Percentiles rank a stretch among this genome's conserved stretches.
phyloP scores from a whole-genome alignment of 2,888 invertebrate species.

The Zootermopsis nevadensis region DNA sequence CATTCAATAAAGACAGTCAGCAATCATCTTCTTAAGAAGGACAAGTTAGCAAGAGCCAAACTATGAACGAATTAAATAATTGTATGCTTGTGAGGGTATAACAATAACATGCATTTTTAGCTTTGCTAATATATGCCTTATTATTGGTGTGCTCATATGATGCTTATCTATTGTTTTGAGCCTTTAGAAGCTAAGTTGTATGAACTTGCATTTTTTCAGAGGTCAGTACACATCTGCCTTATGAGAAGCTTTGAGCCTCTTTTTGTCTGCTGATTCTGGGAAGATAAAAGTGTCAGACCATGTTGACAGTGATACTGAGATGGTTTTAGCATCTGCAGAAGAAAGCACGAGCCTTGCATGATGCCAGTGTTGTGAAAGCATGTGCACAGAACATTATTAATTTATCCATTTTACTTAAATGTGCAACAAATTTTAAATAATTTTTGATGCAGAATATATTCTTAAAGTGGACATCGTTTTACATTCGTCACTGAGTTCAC shows the following conservation, averaged over 20 bases:
- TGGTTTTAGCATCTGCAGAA: not conserved
- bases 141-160: not conserved
- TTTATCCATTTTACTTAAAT: not conserved
- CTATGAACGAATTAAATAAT: not conserved
- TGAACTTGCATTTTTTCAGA: slow-evolving; percentile 70
- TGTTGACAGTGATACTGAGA: slow-evolving; percentile 18
- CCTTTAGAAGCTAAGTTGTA: slow-evolving; percentile 36
- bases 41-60: not conserved
- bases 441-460: not conserved
- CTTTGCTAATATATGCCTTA: not conserved
- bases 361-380: slow-evolving; percentile 28
- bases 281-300: not conserved
- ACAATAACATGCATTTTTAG: not conserved
- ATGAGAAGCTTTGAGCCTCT: slow-evolving; percentile 85
- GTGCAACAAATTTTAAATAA: not conserved
- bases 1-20: no score
- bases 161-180: not conserved
- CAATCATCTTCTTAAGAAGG: no score
- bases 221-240: slow-evolving; percentile 90
- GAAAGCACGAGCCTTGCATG: slow-evolving; percentile 61
- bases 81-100: not conserved
- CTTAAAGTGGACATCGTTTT: no score
- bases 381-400: not conserved
- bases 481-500: no score
- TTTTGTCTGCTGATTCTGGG: slow-evolving; percentile 2